Base-by-base conservation (phyloP, 2,797 vertebrate genomes). In the Cossypha dichroa region DNA sequence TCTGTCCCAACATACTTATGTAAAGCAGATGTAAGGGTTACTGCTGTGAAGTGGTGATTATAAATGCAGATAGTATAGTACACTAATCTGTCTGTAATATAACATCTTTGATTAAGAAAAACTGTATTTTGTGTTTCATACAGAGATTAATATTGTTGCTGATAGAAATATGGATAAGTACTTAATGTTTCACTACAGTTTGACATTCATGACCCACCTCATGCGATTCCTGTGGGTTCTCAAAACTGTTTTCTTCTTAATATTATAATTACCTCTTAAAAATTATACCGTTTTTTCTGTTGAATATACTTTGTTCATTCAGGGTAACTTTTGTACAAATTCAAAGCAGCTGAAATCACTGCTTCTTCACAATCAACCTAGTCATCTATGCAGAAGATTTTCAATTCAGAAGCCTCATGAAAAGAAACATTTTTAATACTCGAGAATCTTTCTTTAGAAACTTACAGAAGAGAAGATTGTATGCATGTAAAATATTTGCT, bases 21-120 rank as follows among this genome's bases (percentile, higher is more conserved):
- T 59, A 64, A 43, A 97, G 68, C 56, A 64, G 84, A 96, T 96
- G 79, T 56, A 87, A 82, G 79, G 90, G 66, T 97, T 93, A 62
- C 41, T 68, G 40, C 20, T 88, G 62, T 20, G 79, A 73, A 86
- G 33, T 43, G 6, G 6, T 66, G 34, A 54, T 84, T 76, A 78
- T 33, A 86, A 80, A 80, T 80, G 25, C 49, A 72, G 20, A 15
- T 77, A 67, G 3, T 12, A 29, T 23, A 67, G 28, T 26, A 48
- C 25, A 36, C 7, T 94, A 81, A 84, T 51, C 43, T 81, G 29
- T 25, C 34, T 64, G 10, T 46, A 85, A 82, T 58, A 26, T 20
- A 54, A 34, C 7, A 60, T 28, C 4, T 75, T 80, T 84, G 10
- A 68, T 80, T 80, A 63, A n/a, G 31, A 34, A 66, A 80, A 63